These are phyloP conservation scores for Spilarctia lutea DNA, from an alignment of 2,888 invertebrate species.

Conservation along the genomic window DNA sequence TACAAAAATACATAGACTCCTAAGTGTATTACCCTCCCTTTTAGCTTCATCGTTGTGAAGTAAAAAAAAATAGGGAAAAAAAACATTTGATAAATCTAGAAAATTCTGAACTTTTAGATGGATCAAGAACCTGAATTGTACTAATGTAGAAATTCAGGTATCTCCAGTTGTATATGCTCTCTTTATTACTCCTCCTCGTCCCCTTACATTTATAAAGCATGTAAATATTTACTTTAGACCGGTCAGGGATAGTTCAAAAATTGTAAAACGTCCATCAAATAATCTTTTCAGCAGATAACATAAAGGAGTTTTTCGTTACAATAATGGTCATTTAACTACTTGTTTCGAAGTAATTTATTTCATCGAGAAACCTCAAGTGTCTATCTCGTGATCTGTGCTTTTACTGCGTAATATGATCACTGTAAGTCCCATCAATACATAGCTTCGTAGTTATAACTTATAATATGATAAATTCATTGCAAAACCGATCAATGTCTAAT, in stretches of 20 bases:
- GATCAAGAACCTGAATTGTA: too few species aligned
- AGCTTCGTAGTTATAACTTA: neutral
- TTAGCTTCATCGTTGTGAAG: neutral
- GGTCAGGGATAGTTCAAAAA: neutral
- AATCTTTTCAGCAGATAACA: neutral
- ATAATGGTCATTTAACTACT: neutral
- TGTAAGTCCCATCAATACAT: neutral
- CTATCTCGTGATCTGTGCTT: too few species aligned
- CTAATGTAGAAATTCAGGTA: neutral
- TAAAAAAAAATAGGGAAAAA: neutral
- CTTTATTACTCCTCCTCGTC: too few species aligned
- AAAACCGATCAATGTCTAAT: slow-evolving; percentile 4
- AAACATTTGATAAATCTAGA: neutral
- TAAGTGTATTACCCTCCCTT: too few species aligned
- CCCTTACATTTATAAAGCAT: too few species aligned
- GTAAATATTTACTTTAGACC: neutral
- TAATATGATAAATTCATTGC: neutral
- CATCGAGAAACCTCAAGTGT: neutral
- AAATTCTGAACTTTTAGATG: neutral
- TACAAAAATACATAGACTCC: too few species aligned
- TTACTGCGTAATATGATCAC: neutral
- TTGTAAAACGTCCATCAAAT: neutral
- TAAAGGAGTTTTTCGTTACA: neutral
- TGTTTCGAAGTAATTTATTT: neutral
- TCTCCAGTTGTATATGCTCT: neutral